Evolutionary conservation across 2,113 vertebrate species (phyloP).

Genomic region (Toxotes jaculatrix): DNA sequence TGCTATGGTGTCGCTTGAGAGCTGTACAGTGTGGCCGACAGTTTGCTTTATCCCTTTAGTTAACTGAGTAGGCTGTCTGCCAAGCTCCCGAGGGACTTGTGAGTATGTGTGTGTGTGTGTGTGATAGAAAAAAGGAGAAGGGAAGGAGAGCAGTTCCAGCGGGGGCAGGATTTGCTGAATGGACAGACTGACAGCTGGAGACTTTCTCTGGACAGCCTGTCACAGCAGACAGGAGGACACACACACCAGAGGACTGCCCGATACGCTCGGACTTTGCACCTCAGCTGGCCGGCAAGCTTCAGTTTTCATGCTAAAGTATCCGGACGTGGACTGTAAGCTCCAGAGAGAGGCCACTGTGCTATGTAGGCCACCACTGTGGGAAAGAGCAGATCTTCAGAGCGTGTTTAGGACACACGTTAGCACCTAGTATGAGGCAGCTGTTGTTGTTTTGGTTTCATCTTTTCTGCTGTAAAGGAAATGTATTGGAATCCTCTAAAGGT

Average conservation of each 20-base stretch:
- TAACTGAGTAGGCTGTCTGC: constrained; percentile 52
- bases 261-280: constrained; percentile 8
- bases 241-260: constrained; percentile 4
- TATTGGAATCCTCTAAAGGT: too few species aligned
- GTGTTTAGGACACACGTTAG: not conserved
- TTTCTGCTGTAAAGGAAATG: too few species aligned
- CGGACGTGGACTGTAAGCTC: not conserved
- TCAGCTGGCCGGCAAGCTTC: constrained; percentile 25
- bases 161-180: constrained; percentile 54
- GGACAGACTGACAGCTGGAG: constrained; percentile 50
- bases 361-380: constrained; percentile 8
- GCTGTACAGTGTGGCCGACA: constrained; percentile 8
- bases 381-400: not conserved
- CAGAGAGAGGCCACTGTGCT: not conserved
- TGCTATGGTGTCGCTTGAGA: constrained; percentile 16
- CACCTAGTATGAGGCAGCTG: too few species aligned
- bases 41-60: constrained; percentile 50
- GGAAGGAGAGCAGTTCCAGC: constrained; percentile 7
- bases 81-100: constrained; percentile 24
- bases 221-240: not conserved
- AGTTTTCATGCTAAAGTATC: constrained; percentile 18
- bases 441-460: too few species aligned
- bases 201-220: constrained; percentile 22
- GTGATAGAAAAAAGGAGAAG: not conserved
- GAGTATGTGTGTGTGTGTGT: constrained; percentile 7